Base-by-base conservation (phyloP, 2,888 invertebrate species). In the Germaria angustata region DNA sequence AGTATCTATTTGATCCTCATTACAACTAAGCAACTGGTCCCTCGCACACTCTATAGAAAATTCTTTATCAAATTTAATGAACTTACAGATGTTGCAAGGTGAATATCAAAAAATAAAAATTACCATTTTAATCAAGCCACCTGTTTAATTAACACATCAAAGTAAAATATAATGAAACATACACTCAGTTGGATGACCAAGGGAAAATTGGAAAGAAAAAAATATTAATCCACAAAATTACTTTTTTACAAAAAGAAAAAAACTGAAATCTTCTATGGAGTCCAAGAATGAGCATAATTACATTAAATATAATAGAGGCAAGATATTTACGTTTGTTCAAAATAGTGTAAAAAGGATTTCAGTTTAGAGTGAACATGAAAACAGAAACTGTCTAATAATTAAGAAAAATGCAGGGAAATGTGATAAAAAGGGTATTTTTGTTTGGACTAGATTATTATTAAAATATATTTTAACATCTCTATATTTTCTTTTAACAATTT, bases 91-190 rank as follows among this genome's bases (percentile, higher is more conserved):
- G 68, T 61, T 32, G 9, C 24, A 51, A 53, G 22, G 13, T 24
- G 13, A 65, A 73, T 5, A n/a, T n/a, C n/a, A n/a, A 49, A 44
- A 36, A 13, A 4, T 20, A 65, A 22, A 53, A 65, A 57, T 15
- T 51, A 63, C 6, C 28, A 39, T 41, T 28, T 46, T 55, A 77
- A 72, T 77, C 34, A 68, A 72, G 71, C 65, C 76, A 80, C 75
- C 83, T 83, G 83, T 55, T 71, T 76, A 80, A 83, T 83, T 76
- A 83, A 83, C 44, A 83, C 76, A 76, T 83, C 72, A 83, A 80
- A 80, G 79, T 20, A 39, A 66, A 71, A 66, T 57, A 22, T 32
- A 63, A 51, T 71, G 53, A 66, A 49, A 44, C 36, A 69, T 44
- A 36, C 65, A 71, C 44, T 66, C 53, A 61, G 68, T 66, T 69